Evolutionary conservation across 2,888 invertebrate genomes (phyloP).

Genomic region (Herminia tarsipennalis): DNA sequence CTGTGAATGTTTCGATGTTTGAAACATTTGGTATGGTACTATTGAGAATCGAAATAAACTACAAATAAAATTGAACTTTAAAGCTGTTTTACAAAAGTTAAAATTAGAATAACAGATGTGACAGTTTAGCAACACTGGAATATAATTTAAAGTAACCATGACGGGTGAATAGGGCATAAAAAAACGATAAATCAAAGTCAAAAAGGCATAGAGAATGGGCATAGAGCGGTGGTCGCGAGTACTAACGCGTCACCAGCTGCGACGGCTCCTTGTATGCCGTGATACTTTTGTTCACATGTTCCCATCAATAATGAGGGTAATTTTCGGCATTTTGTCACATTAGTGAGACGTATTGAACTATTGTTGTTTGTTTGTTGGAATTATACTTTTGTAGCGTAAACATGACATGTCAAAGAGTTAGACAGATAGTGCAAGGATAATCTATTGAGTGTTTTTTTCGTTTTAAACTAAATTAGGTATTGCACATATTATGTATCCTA

Average conservation of each 20-base stretch:
- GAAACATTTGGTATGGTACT: slow-evolving; percentile 55
- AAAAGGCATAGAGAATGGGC: slow-evolving; percentile 84
- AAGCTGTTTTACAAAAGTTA: slow-evolving; percentile 15
- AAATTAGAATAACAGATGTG: slow-evolving; percentile 26
- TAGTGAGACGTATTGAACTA: slow-evolving; percentile 75
- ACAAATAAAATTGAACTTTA: slow-evolving; percentile 48
- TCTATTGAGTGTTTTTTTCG: background rate
- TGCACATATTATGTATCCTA: no score
- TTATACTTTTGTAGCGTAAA: slow-evolving; percentile 43
- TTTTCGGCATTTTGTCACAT: slow-evolving; percentile 83
- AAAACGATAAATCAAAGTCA: slow-evolving; percentile 86
- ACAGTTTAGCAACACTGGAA: slow-evolving; percentile 51
- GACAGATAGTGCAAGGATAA: background rate
- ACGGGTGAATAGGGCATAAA: slow-evolving; percentile 84
- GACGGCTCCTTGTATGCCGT: slow-evolving; percentile 52
- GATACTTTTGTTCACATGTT: slow-evolving; percentile 69
- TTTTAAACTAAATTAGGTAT: no score
- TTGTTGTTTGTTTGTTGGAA: slow-evolving; percentile 68
- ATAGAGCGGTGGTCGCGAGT: slow-evolving; percentile 75
- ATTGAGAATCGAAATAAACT: slow-evolving; percentile 17
- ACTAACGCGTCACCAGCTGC: slow-evolving; percentile 78
- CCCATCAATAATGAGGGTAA: slow-evolving; percentile 85
- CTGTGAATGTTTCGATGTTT: slow-evolving; percentile 62
- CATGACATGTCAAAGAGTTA: slow-evolving; percentile 12
- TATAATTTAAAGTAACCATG: slow-evolving; percentile 77